Evolutionary conservation across 2,113 vertebrate genomes (phyloP).

Genomic region (Cyanoliseus patagonus): DNA sequence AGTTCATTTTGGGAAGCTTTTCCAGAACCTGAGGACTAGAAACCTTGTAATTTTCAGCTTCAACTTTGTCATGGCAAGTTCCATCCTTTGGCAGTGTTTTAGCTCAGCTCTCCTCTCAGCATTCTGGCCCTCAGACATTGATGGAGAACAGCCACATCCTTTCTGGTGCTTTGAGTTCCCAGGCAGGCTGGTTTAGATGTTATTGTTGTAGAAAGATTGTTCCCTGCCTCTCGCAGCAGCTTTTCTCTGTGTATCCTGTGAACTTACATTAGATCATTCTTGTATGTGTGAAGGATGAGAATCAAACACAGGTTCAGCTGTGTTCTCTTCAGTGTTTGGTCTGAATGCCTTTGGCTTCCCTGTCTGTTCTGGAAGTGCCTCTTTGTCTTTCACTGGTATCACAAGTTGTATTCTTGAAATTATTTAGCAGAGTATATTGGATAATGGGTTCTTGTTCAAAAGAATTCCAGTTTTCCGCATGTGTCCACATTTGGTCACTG

Average conservation of each 20-base stretch:
- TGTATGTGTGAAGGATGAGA: background rate
- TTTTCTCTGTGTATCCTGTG: background rate
- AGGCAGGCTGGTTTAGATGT: background rate
- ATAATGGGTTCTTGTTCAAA: background rate
- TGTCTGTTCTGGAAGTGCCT: background rate
- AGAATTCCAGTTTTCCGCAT: background rate
- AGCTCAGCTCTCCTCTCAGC: background rate
- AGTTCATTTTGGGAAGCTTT: background rate
- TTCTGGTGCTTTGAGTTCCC: background rate
- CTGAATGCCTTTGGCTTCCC: background rate
- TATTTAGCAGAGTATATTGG: background rate
- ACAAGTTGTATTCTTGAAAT: background rate
- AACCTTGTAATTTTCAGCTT: background rate
- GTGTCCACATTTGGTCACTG: background rate
- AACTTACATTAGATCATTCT: background rate
- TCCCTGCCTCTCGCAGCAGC: background rate
- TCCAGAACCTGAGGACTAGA: background rate
- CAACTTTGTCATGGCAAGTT: background rate
- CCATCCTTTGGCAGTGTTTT: background rate
- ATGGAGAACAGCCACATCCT: background rate
- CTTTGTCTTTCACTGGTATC: background rate
- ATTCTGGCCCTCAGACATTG: background rate
- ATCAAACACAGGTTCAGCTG: background rate
- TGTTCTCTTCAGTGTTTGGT: background rate
- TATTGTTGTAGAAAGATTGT: background rate